Evolutionary conservation across 2,888 invertebrate genomes (phyloP).

Genomic region (Meandrusa payeni): DNA sequence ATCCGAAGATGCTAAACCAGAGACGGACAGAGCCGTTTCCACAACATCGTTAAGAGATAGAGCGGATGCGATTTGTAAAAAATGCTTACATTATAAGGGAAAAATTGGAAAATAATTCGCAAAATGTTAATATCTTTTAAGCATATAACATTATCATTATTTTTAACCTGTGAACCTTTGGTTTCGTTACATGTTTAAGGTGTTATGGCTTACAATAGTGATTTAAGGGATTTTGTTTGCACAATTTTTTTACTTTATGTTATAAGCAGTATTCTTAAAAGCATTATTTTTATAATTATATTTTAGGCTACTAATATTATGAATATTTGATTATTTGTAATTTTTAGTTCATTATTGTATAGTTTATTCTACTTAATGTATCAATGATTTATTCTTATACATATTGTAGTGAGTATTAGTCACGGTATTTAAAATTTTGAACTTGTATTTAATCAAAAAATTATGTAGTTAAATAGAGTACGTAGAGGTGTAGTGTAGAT

Average conservation of each 20-base stretch:
- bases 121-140: neutral
- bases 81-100: slow-evolving; percentile 75
- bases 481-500: neutral
- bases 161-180: slow-evolving; percentile 6
- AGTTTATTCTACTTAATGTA: no score
- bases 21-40: slow-evolving; percentile 57
- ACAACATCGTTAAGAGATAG: slow-evolving; percentile 62
- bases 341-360: no score
- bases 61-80: slow-evolving; percentile 75
- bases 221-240: slow-evolving; percentile 25
- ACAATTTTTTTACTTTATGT: slow-evolving; percentile 22
- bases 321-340: neutral
- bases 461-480: no score
- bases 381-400: neutral
- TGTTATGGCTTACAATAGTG: slow-evolving; percentile 5
- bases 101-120: slow-evolving; percentile 54
- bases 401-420: slow-evolving; percentile 2
- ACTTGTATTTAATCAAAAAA: slow-evolving; percentile 7
- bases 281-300: slow-evolving; percentile 10
- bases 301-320: neutral
- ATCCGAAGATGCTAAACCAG: slow-evolving; percentile 58
- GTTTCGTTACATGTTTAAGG: slow-evolving; percentile 2
- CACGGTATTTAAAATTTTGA: slow-evolving; percentile 3
- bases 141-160: no score
- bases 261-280: slow-evolving; percentile 11